These are phyloP conservation scores for Limnephilus rhombicus DNA, from an alignment of 2,888 invertebrate species.

Conservation along the genomic window DNA sequence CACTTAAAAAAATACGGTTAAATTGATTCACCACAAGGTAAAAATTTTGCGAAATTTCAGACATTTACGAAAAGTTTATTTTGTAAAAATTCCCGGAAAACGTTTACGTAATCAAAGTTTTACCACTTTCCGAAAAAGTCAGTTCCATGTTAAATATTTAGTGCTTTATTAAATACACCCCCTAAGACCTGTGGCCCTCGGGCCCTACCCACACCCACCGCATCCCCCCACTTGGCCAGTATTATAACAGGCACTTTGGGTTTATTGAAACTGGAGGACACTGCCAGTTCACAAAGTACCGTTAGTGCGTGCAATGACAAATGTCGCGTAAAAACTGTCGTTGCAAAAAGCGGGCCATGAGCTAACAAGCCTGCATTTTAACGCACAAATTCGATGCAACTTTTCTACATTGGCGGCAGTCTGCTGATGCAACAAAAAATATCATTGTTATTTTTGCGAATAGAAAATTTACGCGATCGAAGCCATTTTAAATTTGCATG, in stretches of 20 bases:
- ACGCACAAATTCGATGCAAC: not conserved
- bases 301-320: not conserved
- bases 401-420: not conserved
- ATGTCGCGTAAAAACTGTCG: not conserved
- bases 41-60: too few relatives aligned
- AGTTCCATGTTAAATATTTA: too few relatives aligned
- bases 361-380: not conserved
- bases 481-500: not conserved
- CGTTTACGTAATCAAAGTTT: too few relatives aligned
- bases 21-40: too few relatives aligned
- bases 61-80: too few relatives aligned
- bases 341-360: not conserved
- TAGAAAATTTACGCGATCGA: not conserved
- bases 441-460: not conserved
- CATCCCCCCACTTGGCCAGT: not conserved
- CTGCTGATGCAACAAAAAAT: not conserved
- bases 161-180: not conserved
- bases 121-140: too few relatives aligned
- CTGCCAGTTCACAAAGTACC: not conserved
- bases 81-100: too few relatives aligned
- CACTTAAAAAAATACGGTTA: too few relatives aligned
- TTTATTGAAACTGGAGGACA: not conserved
- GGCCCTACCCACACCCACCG: not conserved
- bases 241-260: not conserved
- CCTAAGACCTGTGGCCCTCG: not conserved